Conservation (phyloP, 2,797 vertebrate species). For the Neosilurus mollespiculum region DNA sequence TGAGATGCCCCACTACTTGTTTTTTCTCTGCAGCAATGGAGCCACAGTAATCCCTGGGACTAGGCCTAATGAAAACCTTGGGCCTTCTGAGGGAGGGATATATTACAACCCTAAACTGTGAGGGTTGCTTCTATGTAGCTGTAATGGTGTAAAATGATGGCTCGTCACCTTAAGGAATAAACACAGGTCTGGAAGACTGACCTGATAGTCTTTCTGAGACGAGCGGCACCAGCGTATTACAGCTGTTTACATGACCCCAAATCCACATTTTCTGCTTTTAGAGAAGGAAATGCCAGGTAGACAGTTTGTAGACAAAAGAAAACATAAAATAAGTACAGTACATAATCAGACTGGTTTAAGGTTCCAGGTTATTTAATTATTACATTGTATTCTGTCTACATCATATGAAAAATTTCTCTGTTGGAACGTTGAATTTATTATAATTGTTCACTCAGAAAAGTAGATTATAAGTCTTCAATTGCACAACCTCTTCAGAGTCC, state of each 20-base stretch:
- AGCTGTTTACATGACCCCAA: slow-evolving; percentile 28
- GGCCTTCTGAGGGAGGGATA: slow-evolving; percentile 60
- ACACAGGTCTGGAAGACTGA: slow-evolving; percentile 55
- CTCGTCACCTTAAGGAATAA: slow-evolving; percentile 63
- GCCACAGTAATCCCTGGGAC: slow-evolving; percentile 57
- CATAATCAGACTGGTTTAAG: background rate
- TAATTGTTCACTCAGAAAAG: background rate
- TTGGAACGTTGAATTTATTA: background rate
- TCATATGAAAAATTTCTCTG: background rate
- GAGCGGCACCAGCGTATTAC: slow-evolving; percentile 37
- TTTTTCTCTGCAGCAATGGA: slow-evolving; percentile 57
- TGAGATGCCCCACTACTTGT: slow-evolving; percentile 20
- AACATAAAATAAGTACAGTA: background rate
- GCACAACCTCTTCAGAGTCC: background rate
- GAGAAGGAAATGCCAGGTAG: slow-evolving; percentile 1
- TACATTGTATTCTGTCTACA: background rate
- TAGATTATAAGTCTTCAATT: background rate
- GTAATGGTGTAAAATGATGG: slow-evolving; percentile 67
- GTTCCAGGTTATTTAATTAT: background rate
- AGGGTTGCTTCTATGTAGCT: slow-evolving; percentile 63
- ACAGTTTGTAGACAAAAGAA: background rate
- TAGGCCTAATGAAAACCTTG: slow-evolving; percentile 68
- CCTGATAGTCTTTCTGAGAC: slow-evolving; percentile 39
- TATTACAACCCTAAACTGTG: slow-evolving; percentile 63
- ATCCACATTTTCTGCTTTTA: background rate